phyloP scores from a whole-genome alignment of 2,797 vertebrate species.

The Cryptoblepharus egeriae region DNA sequence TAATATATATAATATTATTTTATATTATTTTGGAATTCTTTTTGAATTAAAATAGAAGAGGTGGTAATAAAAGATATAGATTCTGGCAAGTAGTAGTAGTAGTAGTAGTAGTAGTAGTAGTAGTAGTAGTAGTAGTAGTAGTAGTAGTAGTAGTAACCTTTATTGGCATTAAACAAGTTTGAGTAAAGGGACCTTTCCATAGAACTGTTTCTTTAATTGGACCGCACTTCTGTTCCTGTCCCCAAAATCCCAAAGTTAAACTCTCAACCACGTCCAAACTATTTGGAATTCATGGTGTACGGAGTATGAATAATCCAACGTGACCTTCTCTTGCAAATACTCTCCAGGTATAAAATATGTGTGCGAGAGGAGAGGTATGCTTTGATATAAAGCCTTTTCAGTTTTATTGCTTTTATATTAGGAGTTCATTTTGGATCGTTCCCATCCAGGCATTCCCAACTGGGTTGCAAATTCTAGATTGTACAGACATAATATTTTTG shows the following conservation, averaged over 20 bases:
- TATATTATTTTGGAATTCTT: too few relatives aligned
- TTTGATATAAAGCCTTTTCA: not conserved
- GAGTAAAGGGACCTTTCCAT: not conserved
- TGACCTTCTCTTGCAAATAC: slow-evolving; percentile 2
- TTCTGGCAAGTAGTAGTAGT: too few relatives aligned
- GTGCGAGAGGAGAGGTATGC: slow-evolving; percentile 13
- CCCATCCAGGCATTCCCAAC: slow-evolving; percentile 4
- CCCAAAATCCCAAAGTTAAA: slow-evolving; percentile 6
- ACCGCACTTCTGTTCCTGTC: not conserved
- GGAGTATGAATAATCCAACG: slow-evolving; percentile 21
- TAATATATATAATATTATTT: too few relatives aligned
- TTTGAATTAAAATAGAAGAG: too few relatives aligned
- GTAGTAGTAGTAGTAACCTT: too few relatives aligned
- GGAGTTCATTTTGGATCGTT: not conserved
- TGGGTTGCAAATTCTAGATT: not conserved
- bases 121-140: too few relatives aligned
- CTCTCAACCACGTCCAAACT: slow-evolving; percentile 1
- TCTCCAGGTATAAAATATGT: not conserved
- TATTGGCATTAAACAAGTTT: too few relatives aligned
- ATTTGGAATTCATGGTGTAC: slow-evolving; percentile 35
- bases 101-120: too few relatives aligned
- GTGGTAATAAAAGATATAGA: not conserved
- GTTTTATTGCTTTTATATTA: not conserved
- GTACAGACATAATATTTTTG: not conserved
- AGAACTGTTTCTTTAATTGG: slow-evolving; percentile 12